A percentile compares a stretch with the other conserved stretches of the same genome.
These are phyloP conservation scores for Mus spretus DNA, from an alignment of 2,797 vertebrate species.

Conservation along the genomic window DNA sequence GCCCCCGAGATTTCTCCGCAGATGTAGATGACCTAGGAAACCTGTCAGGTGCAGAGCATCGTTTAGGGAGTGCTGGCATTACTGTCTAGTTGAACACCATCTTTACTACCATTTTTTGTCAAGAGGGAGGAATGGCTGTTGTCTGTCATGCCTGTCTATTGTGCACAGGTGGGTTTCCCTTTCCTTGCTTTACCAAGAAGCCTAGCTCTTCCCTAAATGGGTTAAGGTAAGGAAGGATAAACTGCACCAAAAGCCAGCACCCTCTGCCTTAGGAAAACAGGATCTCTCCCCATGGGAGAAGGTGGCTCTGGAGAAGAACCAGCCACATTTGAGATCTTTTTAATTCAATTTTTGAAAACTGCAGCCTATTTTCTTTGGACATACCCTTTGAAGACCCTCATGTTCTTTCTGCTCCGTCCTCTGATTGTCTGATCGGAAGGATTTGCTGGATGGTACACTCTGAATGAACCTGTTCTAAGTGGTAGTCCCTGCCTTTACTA, in stretches of 20 bases:
- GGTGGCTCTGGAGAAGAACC: background rate
- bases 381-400: slow-evolving; percentile 54
- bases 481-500: background rate
- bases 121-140: background rate
- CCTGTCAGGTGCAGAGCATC: background rate
- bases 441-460: slow-evolving; percentile 20
- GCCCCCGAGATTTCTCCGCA: background rate
- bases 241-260: too few relatives aligned
- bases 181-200: slow-evolving; percentile 14
- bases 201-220: slow-evolving; percentile 15
- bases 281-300: slow-evolving; percentile 38
- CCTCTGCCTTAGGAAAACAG: slow-evolving; percentile 27
- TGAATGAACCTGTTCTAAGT: background rate
- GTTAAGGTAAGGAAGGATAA: background rate
- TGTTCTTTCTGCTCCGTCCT: slow-evolving; percentile 40
- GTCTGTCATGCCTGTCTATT: slow-evolving; percentile 24
- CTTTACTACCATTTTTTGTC: background rate
- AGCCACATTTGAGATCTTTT: background rate
- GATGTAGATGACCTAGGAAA: background rate
- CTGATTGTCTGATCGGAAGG: background rate
- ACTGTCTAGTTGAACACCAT: background rate
- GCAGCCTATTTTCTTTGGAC: slow-evolving; percentile 70
- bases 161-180: background rate
- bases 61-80: background rate
- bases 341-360: slow-evolving; percentile 69